phyloP scores from a whole-genome alignment of 1,140 invertebrate genomes.

The Octopus sinensis region DNA sequence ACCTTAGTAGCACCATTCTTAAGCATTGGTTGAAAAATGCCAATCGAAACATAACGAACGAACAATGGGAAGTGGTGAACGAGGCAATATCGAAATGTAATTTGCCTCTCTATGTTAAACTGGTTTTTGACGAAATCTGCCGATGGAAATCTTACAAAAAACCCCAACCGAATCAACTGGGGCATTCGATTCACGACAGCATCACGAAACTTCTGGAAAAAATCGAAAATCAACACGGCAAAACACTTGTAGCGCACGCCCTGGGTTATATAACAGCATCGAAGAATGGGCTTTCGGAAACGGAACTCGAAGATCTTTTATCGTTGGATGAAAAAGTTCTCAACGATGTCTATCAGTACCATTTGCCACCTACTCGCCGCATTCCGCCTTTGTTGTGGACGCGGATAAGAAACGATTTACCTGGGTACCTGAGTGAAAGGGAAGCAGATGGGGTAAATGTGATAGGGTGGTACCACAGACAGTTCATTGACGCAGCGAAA shows the following conservation, averaged over 20 bases:
- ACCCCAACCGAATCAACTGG: constrained; percentile 84
- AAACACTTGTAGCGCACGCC: constrained; percentile 52
- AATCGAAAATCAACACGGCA: constrained; percentile 54
- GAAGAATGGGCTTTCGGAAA: constrained; percentile 54
- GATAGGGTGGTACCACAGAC: constrained; percentile 90
- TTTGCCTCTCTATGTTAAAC: constrained; percentile 93
- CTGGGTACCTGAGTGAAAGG: constrained; percentile 89
- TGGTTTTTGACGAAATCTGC: constrained; percentile 84
- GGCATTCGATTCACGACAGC: constrained; percentile 93
- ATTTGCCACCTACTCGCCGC: constrained; percentile 88
- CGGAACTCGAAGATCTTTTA: constrained; percentile 55
- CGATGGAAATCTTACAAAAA: constrained; percentile 95
- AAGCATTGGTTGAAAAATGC: constrained; percentile 93
- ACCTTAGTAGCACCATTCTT: constrained; percentile 88
- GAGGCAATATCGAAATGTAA: constrained; percentile 89
- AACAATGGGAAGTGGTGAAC: constrained; percentile 88
- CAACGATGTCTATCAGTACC: constrained; percentile 96
- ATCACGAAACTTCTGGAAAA: constrained; percentile 78
- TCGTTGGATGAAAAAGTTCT: constrained; percentile 72
- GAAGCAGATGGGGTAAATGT: constrained; percentile 96
- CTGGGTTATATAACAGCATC: constrained; percentile 56
- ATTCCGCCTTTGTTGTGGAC: constrained; percentile 96
- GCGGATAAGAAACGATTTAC: constrained; percentile 59
- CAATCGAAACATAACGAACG: constrained; percentile 74
- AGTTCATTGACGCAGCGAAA: constrained; percentile 63